Evolutionary conservation across 23 tunicate genomes (phyloP).

Genomic region (Halocynthia roretzi): DNA sequence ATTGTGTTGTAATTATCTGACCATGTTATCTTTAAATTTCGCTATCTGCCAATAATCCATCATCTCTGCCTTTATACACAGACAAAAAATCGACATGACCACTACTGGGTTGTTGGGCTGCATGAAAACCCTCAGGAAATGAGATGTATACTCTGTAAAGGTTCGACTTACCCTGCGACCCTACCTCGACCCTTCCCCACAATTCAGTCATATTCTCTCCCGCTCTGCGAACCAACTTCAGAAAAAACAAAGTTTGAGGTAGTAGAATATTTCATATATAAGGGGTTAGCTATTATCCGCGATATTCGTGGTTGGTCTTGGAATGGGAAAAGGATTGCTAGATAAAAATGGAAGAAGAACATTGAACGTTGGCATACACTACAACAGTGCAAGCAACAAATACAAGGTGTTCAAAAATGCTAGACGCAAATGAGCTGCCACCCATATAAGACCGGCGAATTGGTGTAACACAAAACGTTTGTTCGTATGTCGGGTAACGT

Average conservation of each 20-base stretch:
- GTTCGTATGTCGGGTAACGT: too few species aligned
- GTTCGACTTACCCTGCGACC: conserved; percentile 62
- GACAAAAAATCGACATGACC: conserved; percentile 79
- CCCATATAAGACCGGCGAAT: too few species aligned
- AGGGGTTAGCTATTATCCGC: background rate
- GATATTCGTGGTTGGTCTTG: background rate
- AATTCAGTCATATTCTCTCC: conserved; percentile 36
- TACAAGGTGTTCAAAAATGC: too few species aligned
- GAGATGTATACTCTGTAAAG: conserved; percentile 74
- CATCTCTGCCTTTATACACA: conserved; percentile 8
- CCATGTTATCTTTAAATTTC: background rate
- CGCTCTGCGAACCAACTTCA: conserved; percentile 50
- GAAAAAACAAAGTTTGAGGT: conserved; percentile 84
- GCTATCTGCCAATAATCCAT: background rate
- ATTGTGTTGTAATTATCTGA: background rate
- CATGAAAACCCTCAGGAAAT: conserved; percentile 82
- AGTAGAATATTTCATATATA: too few species aligned
- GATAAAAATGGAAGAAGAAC: too few species aligned
- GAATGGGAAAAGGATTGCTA: too few species aligned
- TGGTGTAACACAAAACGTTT: too few species aligned
- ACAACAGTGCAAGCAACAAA: too few species aligned
- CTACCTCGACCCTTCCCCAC: conserved; percentile 69
- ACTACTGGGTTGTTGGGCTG: conserved; percentile 81
- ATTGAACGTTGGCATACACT: too few species aligned
- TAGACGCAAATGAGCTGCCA: too few species aligned